Base-by-base conservation (phyloP, 1,140 invertebrate species). In the Camponotus pennsylvanicus region DNA sequence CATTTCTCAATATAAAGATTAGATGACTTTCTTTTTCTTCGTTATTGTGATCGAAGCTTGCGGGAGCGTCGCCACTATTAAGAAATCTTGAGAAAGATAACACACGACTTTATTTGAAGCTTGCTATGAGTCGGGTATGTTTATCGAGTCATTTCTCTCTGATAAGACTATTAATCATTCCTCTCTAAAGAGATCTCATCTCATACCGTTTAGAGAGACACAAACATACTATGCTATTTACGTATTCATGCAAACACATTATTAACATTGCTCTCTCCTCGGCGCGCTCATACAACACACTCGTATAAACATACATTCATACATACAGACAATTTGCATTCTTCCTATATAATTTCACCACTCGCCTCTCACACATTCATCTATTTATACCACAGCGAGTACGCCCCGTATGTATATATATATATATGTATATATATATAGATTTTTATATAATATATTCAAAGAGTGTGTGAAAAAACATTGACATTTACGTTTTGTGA, bases 311-410 rank as follows among this genome's bases (percentile, higher is more conserved):
- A 82, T 73, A 82, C 90, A 90, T 80, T 89, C 88, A 73, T 59
- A 37, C 89, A 85, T 84, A 84, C 91, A 92, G 67, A 79, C 88
- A 91, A 85, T 88, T 89, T 66, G 78, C 90, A 86, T 85, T 78
- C 76, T 79, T 89, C 55, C 88, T 55, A 27, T 91, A 86, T 71
- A 90, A 88, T 90, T 88, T 67, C 78, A 52, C 86, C 90, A 90
- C 64, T 66, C 42, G 69, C 80, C 75, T 80, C 64, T 67, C 86
- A 66, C 84, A 86, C 93, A 94, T 94, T 93, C 93, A 94, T 78
- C 93, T 92, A 93, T 92, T 90, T 93, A 90, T 88, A 92, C 92
- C 92, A 93, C 73, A 89, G 78, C 77, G n/a, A 49, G 88, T 79
- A 90, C 75, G 61, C 77, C 83, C 69, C 88, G 77, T 83, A 21